Conservation (phyloP, 2,888 invertebrate species). For the Magallana nippona region DNA sequence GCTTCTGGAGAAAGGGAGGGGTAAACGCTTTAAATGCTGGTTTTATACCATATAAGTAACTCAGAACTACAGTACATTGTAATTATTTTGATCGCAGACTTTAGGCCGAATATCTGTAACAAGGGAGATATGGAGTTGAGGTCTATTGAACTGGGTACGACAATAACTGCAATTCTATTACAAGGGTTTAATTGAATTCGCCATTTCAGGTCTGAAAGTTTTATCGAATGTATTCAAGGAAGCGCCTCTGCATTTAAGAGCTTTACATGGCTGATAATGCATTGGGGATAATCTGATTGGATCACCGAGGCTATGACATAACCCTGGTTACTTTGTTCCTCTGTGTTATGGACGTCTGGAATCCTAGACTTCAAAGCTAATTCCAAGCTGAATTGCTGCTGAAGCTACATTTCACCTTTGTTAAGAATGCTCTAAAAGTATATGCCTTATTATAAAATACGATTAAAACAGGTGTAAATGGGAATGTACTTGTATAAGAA, state of each 20-base stretch:
- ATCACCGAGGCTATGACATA: background rate
- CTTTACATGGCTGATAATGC: background rate
- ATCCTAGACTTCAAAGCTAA: conserved; percentile 3
- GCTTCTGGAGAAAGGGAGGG: too few relatives aligned
- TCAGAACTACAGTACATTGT: too few relatives aligned
- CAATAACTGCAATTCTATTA: background rate
- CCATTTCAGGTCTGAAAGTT: background rate
- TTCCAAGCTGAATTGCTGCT: too few relatives aligned
- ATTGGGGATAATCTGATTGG: background rate
- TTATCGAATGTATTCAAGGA: background rate
- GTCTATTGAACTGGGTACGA: background rate
- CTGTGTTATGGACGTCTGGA: background rate
- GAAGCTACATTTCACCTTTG: too few relatives aligned
- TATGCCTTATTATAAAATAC: too few relatives aligned
- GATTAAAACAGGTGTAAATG: too few relatives aligned
- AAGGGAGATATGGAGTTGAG: background rate
- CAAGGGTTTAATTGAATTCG: background rate
- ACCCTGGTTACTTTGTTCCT: background rate
- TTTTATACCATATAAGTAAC: too few relatives aligned
- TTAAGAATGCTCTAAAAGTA: too few relatives aligned
- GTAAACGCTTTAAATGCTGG: too few relatives aligned
- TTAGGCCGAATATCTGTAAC: background rate
- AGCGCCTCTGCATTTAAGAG: background rate
- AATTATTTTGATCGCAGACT: background rate
- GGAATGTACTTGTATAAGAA: too few relatives aligned